phyloP scores from a whole-genome alignment of 1,140 invertebrate species.

The Diabrotica virgifera region DNA sequence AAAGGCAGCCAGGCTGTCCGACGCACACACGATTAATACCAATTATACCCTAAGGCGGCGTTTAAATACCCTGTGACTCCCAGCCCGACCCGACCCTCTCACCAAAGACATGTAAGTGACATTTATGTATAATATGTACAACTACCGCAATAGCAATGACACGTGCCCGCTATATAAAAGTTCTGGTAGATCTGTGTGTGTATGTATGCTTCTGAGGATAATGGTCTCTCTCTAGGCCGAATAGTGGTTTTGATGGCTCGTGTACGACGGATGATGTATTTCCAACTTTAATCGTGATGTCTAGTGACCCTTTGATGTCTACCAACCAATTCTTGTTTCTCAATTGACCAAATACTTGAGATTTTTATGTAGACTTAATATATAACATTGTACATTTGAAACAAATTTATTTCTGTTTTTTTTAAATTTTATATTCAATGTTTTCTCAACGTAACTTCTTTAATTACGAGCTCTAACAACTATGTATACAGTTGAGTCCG shows the following conservation, averaged over 20 bases:
- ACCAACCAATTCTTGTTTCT: too few species aligned
- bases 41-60: constrained; percentile 42
- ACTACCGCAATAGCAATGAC: constrained; percentile 19
- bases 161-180: constrained; percentile 13
- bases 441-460: too few species aligned
- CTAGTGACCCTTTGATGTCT: background rate
- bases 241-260: background rate
- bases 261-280: background rate
- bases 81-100: constrained; percentile 28
- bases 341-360: too few species aligned
- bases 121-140: constrained; percentile 38
- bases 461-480: too few species aligned
- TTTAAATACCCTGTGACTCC: constrained; percentile 38
- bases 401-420: too few species aligned
- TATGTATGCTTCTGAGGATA: background rate
- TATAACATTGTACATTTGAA: too few species aligned
- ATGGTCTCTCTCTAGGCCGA: background rate
- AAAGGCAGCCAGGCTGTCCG: constrained; percentile 38
- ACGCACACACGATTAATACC: constrained; percentile 42
- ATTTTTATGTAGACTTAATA: too few species aligned
- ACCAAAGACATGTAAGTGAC: constrained; percentile 37
- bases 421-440: too few species aligned
- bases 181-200: background rate
- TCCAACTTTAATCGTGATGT: background rate
- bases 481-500: too few species aligned